Evolutionary conservation across 35 echinoderm and acorn worm species (phyloP).

Genomic region (Antedon bifida): DNA sequence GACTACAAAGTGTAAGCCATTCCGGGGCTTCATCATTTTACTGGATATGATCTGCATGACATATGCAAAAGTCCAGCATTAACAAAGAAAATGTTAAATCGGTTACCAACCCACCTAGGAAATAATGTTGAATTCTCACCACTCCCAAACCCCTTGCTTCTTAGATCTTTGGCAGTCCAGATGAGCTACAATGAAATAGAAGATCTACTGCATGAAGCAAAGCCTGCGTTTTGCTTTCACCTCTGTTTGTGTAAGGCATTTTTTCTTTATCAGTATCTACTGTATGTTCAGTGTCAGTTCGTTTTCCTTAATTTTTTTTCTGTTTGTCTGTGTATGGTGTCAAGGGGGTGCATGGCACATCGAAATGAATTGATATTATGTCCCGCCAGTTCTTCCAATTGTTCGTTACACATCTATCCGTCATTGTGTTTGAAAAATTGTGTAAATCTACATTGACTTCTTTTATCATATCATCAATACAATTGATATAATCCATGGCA

Average conservation of each 20-base stretch:
- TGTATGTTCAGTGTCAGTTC: background rate
- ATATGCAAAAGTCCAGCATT: background rate
- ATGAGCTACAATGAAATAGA: constrained; percentile 8
- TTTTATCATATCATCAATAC: background rate
- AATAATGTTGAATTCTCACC: constrained; percentile 12
- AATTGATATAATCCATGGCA: constrained; percentile 1
- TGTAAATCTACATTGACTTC: background rate
- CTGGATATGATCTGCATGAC: background rate
- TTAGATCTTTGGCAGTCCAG: constrained; percentile 13
- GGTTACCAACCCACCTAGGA: constrained; percentile 24
- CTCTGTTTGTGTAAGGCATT: constrained; percentile 8
- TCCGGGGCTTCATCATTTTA: background rate
- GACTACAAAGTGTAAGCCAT: constrained; percentile 4
- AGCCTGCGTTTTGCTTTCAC: constrained; percentile 11
- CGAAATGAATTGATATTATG: background rate
- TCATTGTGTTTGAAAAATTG: constrained; percentile 4
- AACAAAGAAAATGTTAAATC: constrained; percentile 32
- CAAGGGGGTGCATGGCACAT: constrained; percentile 21
- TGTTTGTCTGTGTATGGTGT: background rate
- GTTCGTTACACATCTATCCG: constrained; percentile 15
- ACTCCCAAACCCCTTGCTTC: background rate
- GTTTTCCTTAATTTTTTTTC: background rate
- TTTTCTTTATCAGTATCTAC: background rate
- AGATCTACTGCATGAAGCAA: constrained; percentile 15
- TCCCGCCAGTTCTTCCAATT: background rate